Conservation (phyloP, 1,140 invertebrate genomes). For the Maconellicoccus hirsutus region DNA sequence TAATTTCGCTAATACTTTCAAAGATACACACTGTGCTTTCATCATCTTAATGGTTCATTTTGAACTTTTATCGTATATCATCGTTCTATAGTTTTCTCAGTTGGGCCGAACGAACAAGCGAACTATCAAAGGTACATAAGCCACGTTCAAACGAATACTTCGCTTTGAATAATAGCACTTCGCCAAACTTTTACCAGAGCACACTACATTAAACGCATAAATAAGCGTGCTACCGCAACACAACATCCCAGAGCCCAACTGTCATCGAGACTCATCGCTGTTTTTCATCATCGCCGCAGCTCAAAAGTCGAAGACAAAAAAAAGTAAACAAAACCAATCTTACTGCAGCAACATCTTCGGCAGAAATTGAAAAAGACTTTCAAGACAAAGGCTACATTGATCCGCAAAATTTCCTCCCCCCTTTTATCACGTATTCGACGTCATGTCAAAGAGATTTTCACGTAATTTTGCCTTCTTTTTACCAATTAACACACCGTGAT, state of each 20-base stretch:
- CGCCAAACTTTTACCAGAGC: background rate
- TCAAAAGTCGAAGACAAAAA: no score
- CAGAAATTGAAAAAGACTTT: no score
- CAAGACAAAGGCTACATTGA: no score
- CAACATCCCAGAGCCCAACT: background rate
- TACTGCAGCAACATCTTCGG: no score
- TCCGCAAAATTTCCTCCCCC: no score
- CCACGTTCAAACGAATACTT: background rate
- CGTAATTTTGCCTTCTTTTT: no score
- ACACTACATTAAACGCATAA: slow-evolving; percentile 5
- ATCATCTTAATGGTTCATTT: slow-evolving; percentile 9
- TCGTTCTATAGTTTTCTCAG: slow-evolving; percentile 8
- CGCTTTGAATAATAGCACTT: background rate
- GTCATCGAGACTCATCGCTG: background rate
- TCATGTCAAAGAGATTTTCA: no score
- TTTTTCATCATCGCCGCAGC: no score
- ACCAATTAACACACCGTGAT: no score
- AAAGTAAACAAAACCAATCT: no score
- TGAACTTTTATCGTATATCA: slow-evolving; percentile 9
- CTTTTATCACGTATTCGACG: no score
- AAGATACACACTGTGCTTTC: slow-evolving; percentile 6
- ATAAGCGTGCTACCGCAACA: background rate
- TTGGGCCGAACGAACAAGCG: background rate
- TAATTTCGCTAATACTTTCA: slow-evolving; percentile 9
- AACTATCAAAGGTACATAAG: slow-evolving; percentile 9